Evolutionary conservation across 2,113 vertebrate species (phyloP).

Genomic region (Daboia siamensis): DNA sequence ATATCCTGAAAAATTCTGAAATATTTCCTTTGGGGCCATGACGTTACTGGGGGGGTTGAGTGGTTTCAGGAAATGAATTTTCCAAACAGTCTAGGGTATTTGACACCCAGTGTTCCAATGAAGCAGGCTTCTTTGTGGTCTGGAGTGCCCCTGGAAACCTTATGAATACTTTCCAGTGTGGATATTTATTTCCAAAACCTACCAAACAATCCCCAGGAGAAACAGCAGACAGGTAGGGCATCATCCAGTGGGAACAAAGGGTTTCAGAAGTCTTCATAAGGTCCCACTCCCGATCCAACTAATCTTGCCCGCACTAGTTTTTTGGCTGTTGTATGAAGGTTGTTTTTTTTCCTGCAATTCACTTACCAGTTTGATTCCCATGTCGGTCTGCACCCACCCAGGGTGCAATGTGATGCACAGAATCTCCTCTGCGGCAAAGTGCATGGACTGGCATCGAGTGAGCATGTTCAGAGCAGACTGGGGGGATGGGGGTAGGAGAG

Average conservation of each 20-base stretch:
- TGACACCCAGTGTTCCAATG: not conserved
- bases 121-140: not conserved
- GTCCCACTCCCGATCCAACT: not conserved
- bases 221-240: not conserved
- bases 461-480: conserved; percentile 56
- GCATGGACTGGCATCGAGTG: conserved; percentile 40
- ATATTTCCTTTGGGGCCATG: not conserved
- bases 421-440: conserved; percentile 14
- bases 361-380: fast-evolving
- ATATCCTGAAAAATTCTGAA: not conserved
- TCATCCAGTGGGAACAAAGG: not conserved
- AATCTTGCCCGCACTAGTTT: not conserved
- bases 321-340: not conserved
- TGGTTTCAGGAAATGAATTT: not conserved
- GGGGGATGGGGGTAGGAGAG: not conserved
- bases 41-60: not conserved
- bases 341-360: not conserved
- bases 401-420: conserved; percentile 27
- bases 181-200: not conserved
- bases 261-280: not conserved
- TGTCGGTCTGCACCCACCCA: conserved; percentile 36
- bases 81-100: not conserved
- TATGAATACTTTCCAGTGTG: not conserved
- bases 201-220: not conserved
- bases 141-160: not conserved